Evolutionary conservation across 2,888 invertebrate species (phyloP), one percentile per base, ranked within the genome.

Genomic region (Helicoverpa assulta): DNA sequence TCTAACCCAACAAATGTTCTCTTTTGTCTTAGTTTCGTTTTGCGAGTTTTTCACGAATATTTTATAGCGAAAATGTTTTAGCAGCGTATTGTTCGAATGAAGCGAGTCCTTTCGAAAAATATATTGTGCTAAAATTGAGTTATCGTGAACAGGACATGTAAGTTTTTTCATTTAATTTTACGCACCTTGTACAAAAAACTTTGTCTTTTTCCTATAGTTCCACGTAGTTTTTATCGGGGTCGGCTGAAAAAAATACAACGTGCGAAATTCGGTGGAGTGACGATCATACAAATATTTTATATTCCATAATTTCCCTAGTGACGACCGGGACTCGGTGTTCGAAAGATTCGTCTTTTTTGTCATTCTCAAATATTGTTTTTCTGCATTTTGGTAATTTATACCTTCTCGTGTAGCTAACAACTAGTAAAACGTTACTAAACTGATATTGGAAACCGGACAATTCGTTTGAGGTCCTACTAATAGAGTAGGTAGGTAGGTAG

Each of bases 241-340:
- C 51, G 19, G 43, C 67, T 67, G 75, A 73, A 82, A 86, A 81
- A 72, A 73, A 74, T 37, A 73, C 66, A 65, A 67, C 64, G 58
- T 53, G 59, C 54, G 37, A 81, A 81, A 82, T 88, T 80, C 76
- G 80, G 80, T 55, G 60, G 70, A 76, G 76, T 81, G 83, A 84
- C 72, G 80, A 85, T 82, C 74, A 70, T 78, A 80, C 73, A 80
- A 69, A 81, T 72, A 81, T 78, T 80, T 77, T 81, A 83, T 87
- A 83, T 85, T 78, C 82, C 82, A 86, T 90, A 90, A 90, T 90
- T 90, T 90, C 89, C 90, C 90, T 56, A 76, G 90, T 77, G 90
- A 85, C 89, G 79, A 73, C 72, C 70, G 73, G 73, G 73, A 60
- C 73, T 64, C 78, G 63, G 71, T 78, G 79, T 86, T 83, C 84